phyloP scores from a whole-genome alignment of 1,140 invertebrate species.

The Drosophila kurseongensis region DNA sequence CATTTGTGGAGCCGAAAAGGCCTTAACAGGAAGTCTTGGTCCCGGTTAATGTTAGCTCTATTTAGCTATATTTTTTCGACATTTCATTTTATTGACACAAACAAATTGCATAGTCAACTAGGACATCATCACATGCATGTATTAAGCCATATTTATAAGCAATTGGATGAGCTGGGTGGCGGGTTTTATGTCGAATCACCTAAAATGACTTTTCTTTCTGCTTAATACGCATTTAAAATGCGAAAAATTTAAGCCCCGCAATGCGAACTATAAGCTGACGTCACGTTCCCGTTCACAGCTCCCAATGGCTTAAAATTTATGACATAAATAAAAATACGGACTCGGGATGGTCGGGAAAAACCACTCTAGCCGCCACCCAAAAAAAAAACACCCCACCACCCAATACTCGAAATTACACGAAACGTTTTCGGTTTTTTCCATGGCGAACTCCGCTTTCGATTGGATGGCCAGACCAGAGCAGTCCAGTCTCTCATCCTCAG shows the following conservation, averaged over 20 bases:
- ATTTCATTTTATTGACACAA: constrained; percentile 24
- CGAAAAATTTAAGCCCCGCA: constrained; percentile 61
- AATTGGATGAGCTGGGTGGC: constrained; percentile 25
- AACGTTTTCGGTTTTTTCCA: constrained; percentile 56
- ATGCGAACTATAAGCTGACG: constrained; percentile 63
- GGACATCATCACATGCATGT: constrained; percentile 40
- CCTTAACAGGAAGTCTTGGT: too few species aligned
- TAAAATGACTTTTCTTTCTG: constrained; percentile 60
- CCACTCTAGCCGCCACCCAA: constrained; percentile 12
- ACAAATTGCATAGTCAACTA: constrained; percentile 35
- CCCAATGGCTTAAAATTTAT: constrained; percentile 83
- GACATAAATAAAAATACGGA: constrained; percentile 79
- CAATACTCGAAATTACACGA: constrained; percentile 44
- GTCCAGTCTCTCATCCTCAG: constrained; percentile 14
- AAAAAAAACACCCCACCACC: constrained; percentile 20
- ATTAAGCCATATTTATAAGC: constrained; percentile 47
- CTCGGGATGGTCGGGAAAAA: constrained; percentile 35
- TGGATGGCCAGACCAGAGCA: constrained; percentile 55
- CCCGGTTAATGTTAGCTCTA: too few species aligned
- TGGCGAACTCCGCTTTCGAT: constrained; percentile 59
- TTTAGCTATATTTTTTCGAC: constrained; percentile 26
- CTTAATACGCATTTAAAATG: constrained; percentile 63
- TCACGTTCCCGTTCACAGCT: constrained; percentile 71
- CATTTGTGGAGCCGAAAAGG: too few species aligned
- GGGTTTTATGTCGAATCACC: constrained; percentile 54